phyloP scores from a whole-genome alignment of 2,888 invertebrate species.

The Vandiemenella viatica region DNA sequence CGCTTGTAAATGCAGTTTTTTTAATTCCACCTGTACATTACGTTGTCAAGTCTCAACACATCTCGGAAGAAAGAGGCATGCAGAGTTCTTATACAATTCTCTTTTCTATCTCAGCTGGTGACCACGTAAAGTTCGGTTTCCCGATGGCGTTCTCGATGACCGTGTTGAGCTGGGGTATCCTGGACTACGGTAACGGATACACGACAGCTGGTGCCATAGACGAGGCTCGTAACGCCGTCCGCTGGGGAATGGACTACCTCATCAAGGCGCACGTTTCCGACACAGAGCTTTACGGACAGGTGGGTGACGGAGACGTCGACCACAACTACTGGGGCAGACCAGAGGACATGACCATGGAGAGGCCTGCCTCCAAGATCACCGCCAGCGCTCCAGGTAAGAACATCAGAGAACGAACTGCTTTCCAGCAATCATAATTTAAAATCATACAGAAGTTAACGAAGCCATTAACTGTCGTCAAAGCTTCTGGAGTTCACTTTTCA shows the following conservation, averaged over 20 bases:
- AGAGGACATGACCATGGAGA: constrained; percentile 18
- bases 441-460: too few relatives aligned
- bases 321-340: constrained; percentile 27
- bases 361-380: constrained; percentile 22
- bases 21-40: too few relatives aligned
- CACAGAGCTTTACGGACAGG: constrained; percentile 25
- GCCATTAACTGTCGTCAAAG: too few relatives aligned
- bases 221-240: constrained; percentile 21
- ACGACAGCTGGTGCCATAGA: constrained; percentile 13
- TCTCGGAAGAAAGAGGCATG: too few relatives aligned
- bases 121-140: constrained; percentile 21
- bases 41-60: too few relatives aligned
- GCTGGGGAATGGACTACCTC: constrained; percentile 27
- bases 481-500: too few relatives aligned
- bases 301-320: constrained; percentile 23
- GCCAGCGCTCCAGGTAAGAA: constrained; percentile 2
- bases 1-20: too few relatives aligned
- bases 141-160: constrained; percentile 19
- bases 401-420: too few relatives aligned
- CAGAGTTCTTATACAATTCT: too few relatives aligned
- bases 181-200: constrained; percentile 11
- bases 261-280: constrained; percentile 24
- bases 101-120: constrained; percentile 19
- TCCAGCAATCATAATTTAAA: too few relatives aligned
- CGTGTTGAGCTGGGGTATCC: constrained; percentile 19